Evolutionary conservation across 2,888 invertebrate genomes (phyloP), one percentile per base, ranked within the genome.

Genomic region (Machimus atricapillus): DNA sequence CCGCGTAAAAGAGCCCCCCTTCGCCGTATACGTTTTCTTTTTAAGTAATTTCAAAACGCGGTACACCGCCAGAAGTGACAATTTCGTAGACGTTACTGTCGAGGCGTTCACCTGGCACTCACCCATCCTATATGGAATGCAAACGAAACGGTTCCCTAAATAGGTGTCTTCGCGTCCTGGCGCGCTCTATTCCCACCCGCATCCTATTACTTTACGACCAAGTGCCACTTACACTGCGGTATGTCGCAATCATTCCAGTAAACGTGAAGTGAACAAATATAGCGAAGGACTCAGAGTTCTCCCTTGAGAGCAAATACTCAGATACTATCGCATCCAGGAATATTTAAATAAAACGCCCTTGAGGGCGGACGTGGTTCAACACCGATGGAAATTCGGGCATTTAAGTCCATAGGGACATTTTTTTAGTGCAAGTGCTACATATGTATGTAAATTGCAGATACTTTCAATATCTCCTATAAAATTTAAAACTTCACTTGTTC

Each of bases 161-260:
- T 79, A 46, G 79, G 16, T 31, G 66, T 23, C 23, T 27, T 23
- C 5, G 66, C 2, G 27, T 23, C 9, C 66, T 66, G 27, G 12
- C 23, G 7, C 66, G 19, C 23, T n/a, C 27, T 46, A 16, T 37
- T 58, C 12, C 19, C 58, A 37, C 37, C 58, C 56, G 27, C 23
- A 37, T 82, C 40, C 82, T 82, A 86, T 86, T 86, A 37, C 34
- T 37, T 52, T 79, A 43, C 79, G 78, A 34, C 16, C 56, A 40
- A 86, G 77, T 56, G 34, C 37, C 37, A 78, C 52, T 77, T 74
- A 37, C 56, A 14, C 14, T 23, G 27, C 12, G 66, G 66, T 12
- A 8, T 66, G 66, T 23, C 12, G 9, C 9, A 66, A 66, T 66
- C 66, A 27, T 66, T 66, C 66, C 66, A 66, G 23, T 66, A 52